Conservation (phyloP, 1,140 invertebrate species). For the Drosophila serrata region DNA sequence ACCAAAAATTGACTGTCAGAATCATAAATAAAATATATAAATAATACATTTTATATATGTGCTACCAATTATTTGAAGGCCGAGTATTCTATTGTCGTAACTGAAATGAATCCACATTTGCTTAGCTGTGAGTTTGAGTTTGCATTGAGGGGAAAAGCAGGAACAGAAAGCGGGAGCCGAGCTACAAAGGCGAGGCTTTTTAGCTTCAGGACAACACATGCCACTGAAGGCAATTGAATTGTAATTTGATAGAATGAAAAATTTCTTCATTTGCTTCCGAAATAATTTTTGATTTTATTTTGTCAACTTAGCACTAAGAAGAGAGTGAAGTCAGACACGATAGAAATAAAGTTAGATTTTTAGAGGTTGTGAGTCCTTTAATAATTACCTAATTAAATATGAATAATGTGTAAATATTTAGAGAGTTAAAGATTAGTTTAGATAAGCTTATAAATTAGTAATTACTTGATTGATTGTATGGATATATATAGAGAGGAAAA, state of each 20-base stretch:
- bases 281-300: slow-evolving; percentile 53
- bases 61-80: too few species aligned
- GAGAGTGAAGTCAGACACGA: background rate
- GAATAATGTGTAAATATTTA: background rate
- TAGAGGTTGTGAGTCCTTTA: background rate
- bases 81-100: background rate
- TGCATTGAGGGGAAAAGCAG: background rate
- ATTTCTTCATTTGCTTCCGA: slow-evolving; percentile 34
- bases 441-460: too few species aligned
- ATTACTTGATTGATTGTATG: too few species aligned
- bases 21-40: too few species aligned
- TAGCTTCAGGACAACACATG: slow-evolving; percentile 43
- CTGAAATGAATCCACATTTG: background rate
- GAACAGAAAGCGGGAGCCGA: background rate
- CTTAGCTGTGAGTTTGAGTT: background rate
- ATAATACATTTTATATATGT: too few species aligned
- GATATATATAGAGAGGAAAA: too few species aligned
- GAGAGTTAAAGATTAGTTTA: too few species aligned
- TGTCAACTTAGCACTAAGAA: background rate
- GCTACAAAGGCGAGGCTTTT: background rate
- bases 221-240: slow-evolving; percentile 65
- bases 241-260: slow-evolving; percentile 65
- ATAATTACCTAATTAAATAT: too few species aligned
- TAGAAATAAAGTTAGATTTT: background rate
- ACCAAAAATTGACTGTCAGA: too few species aligned